These are phyloP conservation scores for Chymomyza costata DNA, from an alignment of 1,140 invertebrate species.

Conservation along the genomic window DNA sequence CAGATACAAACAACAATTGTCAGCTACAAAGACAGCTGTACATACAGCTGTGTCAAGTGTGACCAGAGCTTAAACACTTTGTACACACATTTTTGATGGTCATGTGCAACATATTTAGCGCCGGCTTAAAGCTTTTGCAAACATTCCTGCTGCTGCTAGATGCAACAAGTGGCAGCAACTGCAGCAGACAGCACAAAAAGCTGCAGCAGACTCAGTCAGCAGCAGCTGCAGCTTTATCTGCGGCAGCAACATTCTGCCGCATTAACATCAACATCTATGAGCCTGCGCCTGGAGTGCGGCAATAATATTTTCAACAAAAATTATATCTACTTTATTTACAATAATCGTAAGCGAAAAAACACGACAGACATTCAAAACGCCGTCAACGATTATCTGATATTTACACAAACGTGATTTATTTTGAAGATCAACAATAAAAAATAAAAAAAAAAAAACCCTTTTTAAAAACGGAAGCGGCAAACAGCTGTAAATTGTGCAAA, in stretches of 20 bases:
- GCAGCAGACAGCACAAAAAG: constrained; percentile 3
- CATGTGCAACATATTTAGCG: constrained; percentile 40
- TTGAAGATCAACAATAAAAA: too few relatives aligned
- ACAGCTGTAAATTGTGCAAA: constrained; percentile 72
- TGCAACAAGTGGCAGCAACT: constrained; percentile 8
- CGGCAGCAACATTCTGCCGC: constrained; percentile 9
- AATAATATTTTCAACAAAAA: constrained; percentile 64
- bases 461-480: constrained; percentile 28
- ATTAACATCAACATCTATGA: constrained; percentile 1
- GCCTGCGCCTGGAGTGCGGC: constrained; percentile 58
- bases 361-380: constrained; percentile 1
- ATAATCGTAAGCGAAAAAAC: constrained; percentile 58
- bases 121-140: background rate
- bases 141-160: background rate
- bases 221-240: background rate
- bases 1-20: constrained; percentile 22
- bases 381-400: constrained; percentile 33
- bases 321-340: constrained; percentile 64
- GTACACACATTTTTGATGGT: constrained; percentile 22
- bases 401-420: constrained; percentile 64
- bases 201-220: constrained; percentile 1
- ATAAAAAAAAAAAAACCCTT: background rate
- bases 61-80: background rate
- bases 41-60: background rate
- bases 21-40: background rate